Percentiles rank a stretch among this genome's conserved stretches.
Evolutionary conservation across 1,140 invertebrate species (phyloP).

Genomic region (Belonocnema kinseyi): DNA sequence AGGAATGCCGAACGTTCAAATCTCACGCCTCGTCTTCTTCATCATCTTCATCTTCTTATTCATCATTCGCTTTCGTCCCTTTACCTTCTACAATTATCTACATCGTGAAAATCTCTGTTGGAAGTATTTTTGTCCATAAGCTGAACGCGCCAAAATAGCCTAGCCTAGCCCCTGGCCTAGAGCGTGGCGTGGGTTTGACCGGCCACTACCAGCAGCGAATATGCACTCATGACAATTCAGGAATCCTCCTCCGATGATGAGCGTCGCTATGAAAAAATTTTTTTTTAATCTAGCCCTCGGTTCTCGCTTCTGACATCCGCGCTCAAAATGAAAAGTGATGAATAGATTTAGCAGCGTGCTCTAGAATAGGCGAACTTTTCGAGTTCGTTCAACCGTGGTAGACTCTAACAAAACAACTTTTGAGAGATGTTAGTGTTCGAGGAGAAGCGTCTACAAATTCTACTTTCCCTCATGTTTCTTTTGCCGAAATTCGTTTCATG

Average conservation of each 20-base stretch:
- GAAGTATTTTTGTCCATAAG: slow-evolving; percentile 67
- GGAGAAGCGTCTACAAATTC: no score
- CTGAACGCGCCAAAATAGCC: slow-evolving; percentile 64
- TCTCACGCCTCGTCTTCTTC: not conserved
- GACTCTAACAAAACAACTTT: slow-evolving; percentile 25
- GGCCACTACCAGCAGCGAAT: no score
- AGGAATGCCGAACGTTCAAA: not conserved
- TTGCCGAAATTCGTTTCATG: not conserved
- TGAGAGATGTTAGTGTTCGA: slow-evolving; percentile 28
- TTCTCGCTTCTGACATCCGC: slow-evolving; percentile 35
- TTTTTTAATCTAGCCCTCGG: not conserved
- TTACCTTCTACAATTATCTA: slow-evolving; percentile 27
- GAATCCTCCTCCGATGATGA: slow-evolving; percentile 39
- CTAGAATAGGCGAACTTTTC: not conserved
- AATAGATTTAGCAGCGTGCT: not conserved
- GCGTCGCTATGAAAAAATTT: not conserved
- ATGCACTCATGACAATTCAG: slow-evolving; percentile 44
- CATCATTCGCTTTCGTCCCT: not conserved
- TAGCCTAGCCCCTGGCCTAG: slow-evolving; percentile 71
- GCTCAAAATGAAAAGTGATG: slow-evolving; percentile 18
- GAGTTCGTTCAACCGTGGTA: not conserved
- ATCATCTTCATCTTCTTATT: not conserved
- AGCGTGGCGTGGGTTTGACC: slow-evolving; percentile 11
- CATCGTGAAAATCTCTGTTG: slow-evolving; percentile 43
- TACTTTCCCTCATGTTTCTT: not conserved